Conservation (phyloP, 2,888 invertebrate species). For the Bombylius discolor region DNA sequence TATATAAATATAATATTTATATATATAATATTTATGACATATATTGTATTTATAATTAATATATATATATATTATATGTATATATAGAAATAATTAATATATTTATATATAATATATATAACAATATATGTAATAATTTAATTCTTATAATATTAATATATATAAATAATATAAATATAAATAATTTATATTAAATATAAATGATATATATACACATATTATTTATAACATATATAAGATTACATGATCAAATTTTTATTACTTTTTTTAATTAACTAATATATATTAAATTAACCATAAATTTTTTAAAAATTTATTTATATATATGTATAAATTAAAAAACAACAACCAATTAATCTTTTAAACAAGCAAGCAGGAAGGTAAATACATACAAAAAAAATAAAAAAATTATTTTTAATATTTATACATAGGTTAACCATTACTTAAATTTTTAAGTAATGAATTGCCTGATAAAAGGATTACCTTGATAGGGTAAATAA, state of each 20-base stretch:
- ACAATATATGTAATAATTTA: too few species aligned
- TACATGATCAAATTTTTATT: not conserved
- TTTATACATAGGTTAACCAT: constrained; percentile 23
- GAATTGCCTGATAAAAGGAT: constrained; percentile 45
- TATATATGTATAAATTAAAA: not conserved
- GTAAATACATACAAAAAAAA: not conserved
- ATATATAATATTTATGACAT: constrained; percentile 5
- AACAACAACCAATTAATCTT: not conserved
- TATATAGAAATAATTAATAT: constrained; percentile 12
- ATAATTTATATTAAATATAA: constrained; percentile 11
- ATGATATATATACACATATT: not conserved
- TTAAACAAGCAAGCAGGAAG: not conserved
- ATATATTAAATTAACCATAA: not conserved
- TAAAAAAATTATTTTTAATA: constrained; percentile 7
- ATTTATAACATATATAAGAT: not conserved
- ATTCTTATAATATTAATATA: constrained; percentile 4
- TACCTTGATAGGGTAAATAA: constrained; percentile 50
- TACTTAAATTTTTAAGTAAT: constrained; percentile 21
- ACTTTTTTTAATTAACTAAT: not conserved
- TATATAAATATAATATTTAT: constrained; percentile 3
- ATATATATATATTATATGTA: constrained; percentile 8
- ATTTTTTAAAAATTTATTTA: not conserved
- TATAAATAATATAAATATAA: constrained; percentile 12
- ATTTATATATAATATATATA: constrained; percentile 2
- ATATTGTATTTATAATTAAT: not conserved